Conservation (phyloP, 2,888 invertebrate genomes). For the Erebia epiphron region DNA sequence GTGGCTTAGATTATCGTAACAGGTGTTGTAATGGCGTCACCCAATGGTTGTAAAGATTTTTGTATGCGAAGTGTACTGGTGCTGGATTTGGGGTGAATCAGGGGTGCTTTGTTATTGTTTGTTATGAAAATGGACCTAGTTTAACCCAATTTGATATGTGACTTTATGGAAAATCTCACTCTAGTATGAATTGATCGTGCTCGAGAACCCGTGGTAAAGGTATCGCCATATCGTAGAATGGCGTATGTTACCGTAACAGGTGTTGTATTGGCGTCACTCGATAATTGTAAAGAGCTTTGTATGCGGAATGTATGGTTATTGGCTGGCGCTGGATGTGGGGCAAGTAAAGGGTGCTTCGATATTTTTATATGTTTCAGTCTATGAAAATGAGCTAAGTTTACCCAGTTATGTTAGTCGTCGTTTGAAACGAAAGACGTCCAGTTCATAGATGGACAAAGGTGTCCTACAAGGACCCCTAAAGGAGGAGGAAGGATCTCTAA, state of each 20-base stretch:
- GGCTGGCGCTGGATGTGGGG: conserved; percentile 16
- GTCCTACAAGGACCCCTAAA: no score
- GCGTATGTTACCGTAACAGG: conserved; percentile 36
- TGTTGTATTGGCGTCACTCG: conserved; percentile 39
- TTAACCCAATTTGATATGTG: no score
- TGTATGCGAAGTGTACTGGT: conserved; percentile 28
- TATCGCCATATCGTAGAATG: neutral
- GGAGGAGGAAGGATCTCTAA: no score
- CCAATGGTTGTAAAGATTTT: conserved; percentile 29
- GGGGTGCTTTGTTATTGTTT: neutral
- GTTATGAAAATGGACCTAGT: no score
- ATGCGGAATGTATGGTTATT: conserved; percentile 23
- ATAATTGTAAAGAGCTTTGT: conserved; percentile 32
- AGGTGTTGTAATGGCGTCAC: conserved; percentile 31
- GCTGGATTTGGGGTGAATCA: conserved; percentile 3
- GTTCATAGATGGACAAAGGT: no score
- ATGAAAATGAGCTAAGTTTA: no score
- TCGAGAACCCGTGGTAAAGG: conserved; percentile 1
- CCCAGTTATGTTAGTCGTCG: no score
- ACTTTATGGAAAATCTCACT: neutral
- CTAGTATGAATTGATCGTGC: neutral
- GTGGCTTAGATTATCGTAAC: no score
- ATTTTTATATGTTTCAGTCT: no score
- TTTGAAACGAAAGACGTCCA: no score
- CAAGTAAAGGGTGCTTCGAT: neutral